These are phyloP conservation scores for Calephelis perditalis DNA, from an alignment of 2,888 invertebrate genomes.

Conservation along the genomic window DNA sequence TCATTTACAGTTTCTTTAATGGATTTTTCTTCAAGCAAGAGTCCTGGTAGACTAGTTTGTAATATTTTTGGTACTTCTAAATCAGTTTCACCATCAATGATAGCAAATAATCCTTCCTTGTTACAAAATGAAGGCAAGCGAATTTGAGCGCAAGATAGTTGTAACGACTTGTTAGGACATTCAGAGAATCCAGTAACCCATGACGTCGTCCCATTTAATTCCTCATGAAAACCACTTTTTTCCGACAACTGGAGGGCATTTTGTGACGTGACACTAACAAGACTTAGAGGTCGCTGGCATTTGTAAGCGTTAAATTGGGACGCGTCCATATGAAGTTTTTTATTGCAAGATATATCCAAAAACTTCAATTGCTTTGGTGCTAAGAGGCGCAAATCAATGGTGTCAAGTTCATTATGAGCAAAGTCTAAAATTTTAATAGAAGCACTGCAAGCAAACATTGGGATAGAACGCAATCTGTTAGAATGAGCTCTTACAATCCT, in stretches of 20 bases:
- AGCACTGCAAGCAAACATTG: slow-evolving; percentile 85
- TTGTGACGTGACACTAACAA: slow-evolving; percentile 91
- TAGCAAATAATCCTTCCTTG: slow-evolving; percentile 88
- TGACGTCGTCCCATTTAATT: slow-evolving; percentile 78
- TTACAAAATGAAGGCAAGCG: slow-evolving; percentile 88
- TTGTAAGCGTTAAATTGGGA: slow-evolving; percentile 88
- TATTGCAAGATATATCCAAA: slow-evolving; percentile 90
- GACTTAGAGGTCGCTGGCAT: slow-evolving; percentile 87
- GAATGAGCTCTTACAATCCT: slow-evolving; percentile 89
- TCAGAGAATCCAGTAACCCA: slow-evolving; percentile 93
- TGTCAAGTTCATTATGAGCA: slow-evolving; percentile 90
- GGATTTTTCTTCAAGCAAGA: slow-evolving; percentile 87
- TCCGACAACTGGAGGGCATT: slow-evolving; percentile 82
- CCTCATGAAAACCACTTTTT: slow-evolving; percentile 72
- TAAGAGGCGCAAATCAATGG: slow-evolving; percentile 85
- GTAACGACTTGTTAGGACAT: slow-evolving; percentile 85
- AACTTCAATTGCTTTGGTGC: slow-evolving; percentile 91
- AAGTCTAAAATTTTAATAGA: slow-evolving; percentile 88
- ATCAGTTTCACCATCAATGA: slow-evolving; percentile 89
- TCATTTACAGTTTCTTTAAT: slow-evolving; percentile 88
- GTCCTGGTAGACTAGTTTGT: slow-evolving; percentile 86
- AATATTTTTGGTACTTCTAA: slow-evolving; percentile 83
- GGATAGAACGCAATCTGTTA: slow-evolving; percentile 85
- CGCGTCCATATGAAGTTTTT: slow-evolving; percentile 89
- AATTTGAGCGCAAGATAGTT: slow-evolving; percentile 87